Base-by-base conservation (phyloP, 2,888 invertebrate species). In the Scaptomyza parva region DNA sequence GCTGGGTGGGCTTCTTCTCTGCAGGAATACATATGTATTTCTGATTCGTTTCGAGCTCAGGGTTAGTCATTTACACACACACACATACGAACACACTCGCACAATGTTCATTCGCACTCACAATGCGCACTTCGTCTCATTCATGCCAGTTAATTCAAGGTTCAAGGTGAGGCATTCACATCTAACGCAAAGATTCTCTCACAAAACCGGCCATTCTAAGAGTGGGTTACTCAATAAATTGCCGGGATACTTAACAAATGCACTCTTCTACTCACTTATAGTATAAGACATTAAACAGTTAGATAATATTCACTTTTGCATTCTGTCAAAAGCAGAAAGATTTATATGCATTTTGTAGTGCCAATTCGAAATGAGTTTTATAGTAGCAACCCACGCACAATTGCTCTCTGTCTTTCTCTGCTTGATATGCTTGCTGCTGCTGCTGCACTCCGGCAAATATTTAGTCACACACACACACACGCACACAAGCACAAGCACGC, bases 91-190 rank as follows among this genome's bases (percentile, higher is more conserved):
- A n/a, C 33, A 33, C 8, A 47, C 45, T 12, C n/a, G n/a, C 45
- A 18, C 45, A 28, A 12, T 28, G 28, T 37, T 65, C 47, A 41
- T 52, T 45, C 30, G 18, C 26, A 30, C 39, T 35, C n/a, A n/a
- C n/a, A n/a, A n/a, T n/a, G n/a, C n/a, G n/a, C n/a, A n/a, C n/a
- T n/a, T n/a, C n/a, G n/a, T n/a, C n/a, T n/a, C 44, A 54, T 69
- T 68, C 47, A 58, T 47, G 40, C 50, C n/a, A 14, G 52, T 17
- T 60, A 26, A 39, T 53, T n/a, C 18, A 45, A 68, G 81, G 87
- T 86, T 81, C 87, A 81, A 86, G 80, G 80, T 78, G 68, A 86
- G 57, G 50, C 85, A 57, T 76, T 79, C 58, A 67, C 70, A 74
- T 86, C 85, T 81, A 81, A 86, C 64, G 74, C 78, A 63, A 44